A percentile compares a stretch with the other conserved stretches of the same genome.
These are phyloP conservation scores for Apodemia zela DNA, from an alignment of 2,888 invertebrate species.

Conservation along the genomic window DNA sequence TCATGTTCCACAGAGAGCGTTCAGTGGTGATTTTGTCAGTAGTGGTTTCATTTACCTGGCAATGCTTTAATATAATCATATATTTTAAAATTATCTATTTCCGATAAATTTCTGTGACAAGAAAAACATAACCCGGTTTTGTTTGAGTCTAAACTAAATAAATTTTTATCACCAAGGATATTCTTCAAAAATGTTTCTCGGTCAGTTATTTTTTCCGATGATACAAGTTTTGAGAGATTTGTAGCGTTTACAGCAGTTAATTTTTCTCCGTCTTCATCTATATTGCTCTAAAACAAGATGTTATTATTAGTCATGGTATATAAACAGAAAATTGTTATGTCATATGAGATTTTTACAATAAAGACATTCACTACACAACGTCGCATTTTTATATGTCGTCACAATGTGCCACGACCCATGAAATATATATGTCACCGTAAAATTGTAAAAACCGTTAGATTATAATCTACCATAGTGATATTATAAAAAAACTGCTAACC, in stretches of 20 bases:
- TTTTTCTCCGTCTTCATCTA: slow-evolving; percentile 56
- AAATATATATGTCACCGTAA: too few relatives aligned
- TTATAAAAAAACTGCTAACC: too few relatives aligned
- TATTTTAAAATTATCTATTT: slow-evolving; percentile 2
- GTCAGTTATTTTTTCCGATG: slow-evolving; percentile 30
- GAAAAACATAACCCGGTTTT: neutral
- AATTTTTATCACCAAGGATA: neutral
- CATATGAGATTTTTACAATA: slow-evolving; percentile 3
- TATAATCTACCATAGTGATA: too few relatives aligned
- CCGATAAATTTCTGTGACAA: slow-evolving; percentile 1
- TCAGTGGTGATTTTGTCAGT: too few relatives aligned
- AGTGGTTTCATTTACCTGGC: neutral
- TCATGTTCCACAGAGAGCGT: too few relatives aligned
- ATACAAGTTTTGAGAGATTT: slow-evolving; percentile 76
- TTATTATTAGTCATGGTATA: neutral
- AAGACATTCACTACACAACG: neutral
- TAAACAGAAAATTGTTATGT: neutral
- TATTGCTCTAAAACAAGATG: slow-evolving; percentile 68
- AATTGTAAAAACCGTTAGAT: too few relatives aligned
- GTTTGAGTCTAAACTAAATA: neutral
- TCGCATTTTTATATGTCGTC: too few relatives aligned
- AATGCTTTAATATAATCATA: neutral
- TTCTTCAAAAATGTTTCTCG: slow-evolving; percentile 2
- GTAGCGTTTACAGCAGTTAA: slow-evolving; percentile 82
- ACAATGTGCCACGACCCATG: too few relatives aligned